phyloP scores from a whole-genome alignment of 2,797 vertebrate genomes.

The Atherinosoma microstoma region DNA sequence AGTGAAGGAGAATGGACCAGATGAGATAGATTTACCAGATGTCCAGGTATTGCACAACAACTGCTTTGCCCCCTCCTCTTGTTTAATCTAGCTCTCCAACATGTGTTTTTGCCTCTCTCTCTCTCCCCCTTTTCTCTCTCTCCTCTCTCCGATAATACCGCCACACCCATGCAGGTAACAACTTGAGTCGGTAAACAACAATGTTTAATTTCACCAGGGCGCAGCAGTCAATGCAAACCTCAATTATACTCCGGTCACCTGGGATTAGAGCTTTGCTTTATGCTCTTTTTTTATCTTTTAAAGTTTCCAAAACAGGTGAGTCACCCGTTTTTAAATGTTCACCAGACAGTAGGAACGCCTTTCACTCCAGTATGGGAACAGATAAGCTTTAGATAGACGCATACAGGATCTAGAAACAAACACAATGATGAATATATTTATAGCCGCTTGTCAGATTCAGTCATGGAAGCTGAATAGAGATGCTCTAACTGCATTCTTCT shows the following conservation, averaged over 20 bases:
- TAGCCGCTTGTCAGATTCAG: slow-evolving; percentile 56
- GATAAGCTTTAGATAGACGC: neutral
- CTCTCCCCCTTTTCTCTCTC: neutral
- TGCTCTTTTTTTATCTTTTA: slow-evolving; percentile 35
- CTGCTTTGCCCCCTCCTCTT: slow-evolving; percentile 18
- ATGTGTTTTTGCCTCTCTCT: slow-evolving; percentile 47
- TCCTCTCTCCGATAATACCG: slow-evolving; percentile 32
- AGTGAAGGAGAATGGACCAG: slow-evolving; percentile 58
- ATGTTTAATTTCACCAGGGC: slow-evolving; percentile 65
- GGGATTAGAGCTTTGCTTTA: slow-evolving; percentile 64
- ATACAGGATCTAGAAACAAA: slow-evolving; percentile 28
- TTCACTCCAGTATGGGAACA: slow-evolving; percentile 24
- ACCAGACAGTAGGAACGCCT: slow-evolving; percentile 21
- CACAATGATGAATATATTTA: slow-evolving; percentile 34
- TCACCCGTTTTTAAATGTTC: slow-evolving; percentile 71
- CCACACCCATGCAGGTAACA: slow-evolving; percentile 78
- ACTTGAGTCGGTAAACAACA: slow-evolving; percentile 73
- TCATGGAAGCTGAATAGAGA: slow-evolving; percentile 61
- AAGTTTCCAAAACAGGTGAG: slow-evolving; percentile 79
- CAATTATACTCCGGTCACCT: slow-evolving; percentile 70
- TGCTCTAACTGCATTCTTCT: slow-evolving; percentile 14
- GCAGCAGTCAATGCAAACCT: slow-evolving; percentile 52
- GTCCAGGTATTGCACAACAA: slow-evolving; percentile 84
- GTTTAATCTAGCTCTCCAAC: slow-evolving; percentile 71
- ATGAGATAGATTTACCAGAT: slow-evolving; percentile 82